These are phyloP conservation scores for Eudyptes chrysolophus DNA, from an alignment of 2,113 vertebrate species.

Conservation along the genomic window DNA sequence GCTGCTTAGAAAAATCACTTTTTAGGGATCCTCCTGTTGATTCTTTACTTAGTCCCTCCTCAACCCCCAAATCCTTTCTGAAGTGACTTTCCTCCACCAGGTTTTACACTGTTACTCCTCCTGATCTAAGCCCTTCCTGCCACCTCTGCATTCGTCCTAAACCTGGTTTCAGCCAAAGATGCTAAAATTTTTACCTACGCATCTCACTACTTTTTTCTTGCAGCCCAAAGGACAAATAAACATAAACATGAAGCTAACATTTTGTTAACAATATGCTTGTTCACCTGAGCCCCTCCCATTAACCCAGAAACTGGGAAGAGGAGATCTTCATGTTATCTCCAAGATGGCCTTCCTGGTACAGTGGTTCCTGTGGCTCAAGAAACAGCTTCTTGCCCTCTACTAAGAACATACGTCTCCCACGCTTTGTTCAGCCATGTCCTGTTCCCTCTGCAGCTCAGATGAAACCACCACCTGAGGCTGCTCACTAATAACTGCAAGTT, in stretches of 20 bases:
- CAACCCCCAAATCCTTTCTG: neutral
- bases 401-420: rapidly evolving
- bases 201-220: neutral
- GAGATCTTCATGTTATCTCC: neutral
- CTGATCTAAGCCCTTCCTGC: neutral
- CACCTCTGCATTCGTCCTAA: neutral
- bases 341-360: neutral
- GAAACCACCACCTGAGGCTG: neutral
- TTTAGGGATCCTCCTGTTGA: neutral
- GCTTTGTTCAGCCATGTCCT: neutral
- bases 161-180: neutral
- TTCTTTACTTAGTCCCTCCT: neutral
- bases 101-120: neutral
- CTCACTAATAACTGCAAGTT: neutral
- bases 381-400: neutral
- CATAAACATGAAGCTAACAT: neutral
- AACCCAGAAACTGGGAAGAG: neutral
- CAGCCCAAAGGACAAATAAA: neutral
- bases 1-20: neutral
- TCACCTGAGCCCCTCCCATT: neutral
- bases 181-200: neutral
- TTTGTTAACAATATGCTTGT: neutral
- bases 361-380: neutral
- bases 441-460: neutral
- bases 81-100: neutral